A percentile compares a stretch with the other conserved stretches of the same genome.
Evolutionary conservation across 2,888 invertebrate species (phyloP).

Genomic region (Catocala nupta): DNA sequence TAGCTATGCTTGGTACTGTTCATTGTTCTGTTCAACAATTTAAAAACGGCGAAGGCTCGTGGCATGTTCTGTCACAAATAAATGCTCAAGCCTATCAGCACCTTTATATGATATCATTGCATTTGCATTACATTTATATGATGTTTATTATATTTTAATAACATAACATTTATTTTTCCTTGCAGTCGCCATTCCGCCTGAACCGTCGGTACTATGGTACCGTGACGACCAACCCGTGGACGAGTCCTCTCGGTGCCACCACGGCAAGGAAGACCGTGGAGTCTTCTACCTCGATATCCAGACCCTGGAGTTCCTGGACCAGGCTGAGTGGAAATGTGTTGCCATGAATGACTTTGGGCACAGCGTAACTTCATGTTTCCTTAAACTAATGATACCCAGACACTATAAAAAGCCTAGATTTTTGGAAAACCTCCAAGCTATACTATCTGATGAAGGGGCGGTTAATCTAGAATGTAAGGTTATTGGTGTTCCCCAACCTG

Average conservation of each 20-base stretch:
- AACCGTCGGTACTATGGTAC: slow-evolving; percentile 95
- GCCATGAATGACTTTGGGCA: slow-evolving; percentile 96
- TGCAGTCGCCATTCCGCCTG: slow-evolving; percentile 92
- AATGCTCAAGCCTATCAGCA: no score
- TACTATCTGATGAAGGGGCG: slow-evolving; percentile 95
- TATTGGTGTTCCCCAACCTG: slow-evolving; percentile 95
- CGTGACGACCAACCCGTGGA: slow-evolving; percentile 94
- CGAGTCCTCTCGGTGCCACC: slow-evolving; percentile 89
- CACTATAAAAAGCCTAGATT: slow-evolving; percentile 96
- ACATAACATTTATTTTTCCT: slow-evolving; percentile 29
- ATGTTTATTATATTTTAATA: neutral
- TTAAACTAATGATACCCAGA: slow-evolving; percentile 94
- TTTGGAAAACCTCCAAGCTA: slow-evolving; percentile 94
- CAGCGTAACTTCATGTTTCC: slow-evolving; percentile 94
- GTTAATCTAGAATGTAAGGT: slow-evolving; percentile 97
- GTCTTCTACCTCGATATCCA: slow-evolving; percentile 91
- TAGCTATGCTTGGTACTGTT: no score
- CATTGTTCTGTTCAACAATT: no score
- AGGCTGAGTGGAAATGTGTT: slow-evolving; percentile 97
- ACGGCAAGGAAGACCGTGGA: slow-evolving; percentile 90
- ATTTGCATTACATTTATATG: no score
- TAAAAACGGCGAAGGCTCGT: no score
- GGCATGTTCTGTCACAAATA: no score
- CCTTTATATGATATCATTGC: no score
- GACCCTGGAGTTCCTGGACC: slow-evolving; percentile 93